These are phyloP conservation scores for Cheilosia soror DNA, from an alignment of 2,888 invertebrate genomes.

Conservation along the genomic window DNA sequence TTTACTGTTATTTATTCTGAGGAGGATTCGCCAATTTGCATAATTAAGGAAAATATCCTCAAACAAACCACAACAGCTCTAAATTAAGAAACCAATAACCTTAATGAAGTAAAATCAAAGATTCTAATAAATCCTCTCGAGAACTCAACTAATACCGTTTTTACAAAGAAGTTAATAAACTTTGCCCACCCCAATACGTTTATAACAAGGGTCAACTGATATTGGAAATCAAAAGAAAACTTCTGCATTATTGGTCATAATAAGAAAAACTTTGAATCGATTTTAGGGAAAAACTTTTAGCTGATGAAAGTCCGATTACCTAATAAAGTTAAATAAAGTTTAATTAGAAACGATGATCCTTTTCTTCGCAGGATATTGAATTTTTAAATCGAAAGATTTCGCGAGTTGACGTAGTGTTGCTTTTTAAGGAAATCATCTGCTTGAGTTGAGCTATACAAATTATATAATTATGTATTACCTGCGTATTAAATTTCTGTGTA, in stretches of 20 bases:
- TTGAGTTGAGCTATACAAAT: too few species aligned
- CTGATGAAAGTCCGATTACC: background rate
- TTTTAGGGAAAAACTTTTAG: background rate
- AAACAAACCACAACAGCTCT: background rate
- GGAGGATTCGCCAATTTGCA: background rate
- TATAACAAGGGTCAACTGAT: constrained; percentile 39
- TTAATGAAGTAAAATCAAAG: background rate
- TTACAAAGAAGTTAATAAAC: constrained; percentile 14
- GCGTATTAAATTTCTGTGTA: too few species aligned
- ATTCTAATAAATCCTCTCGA: constrained; percentile 11
- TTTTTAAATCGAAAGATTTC: constrained; percentile 17
- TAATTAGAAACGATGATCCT: constrained; percentile 22
- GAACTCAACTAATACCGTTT: constrained; percentile 3
- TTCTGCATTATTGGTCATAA: constrained; percentile 24
- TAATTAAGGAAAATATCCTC: background rate
- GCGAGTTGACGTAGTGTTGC: too few species aligned
- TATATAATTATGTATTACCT: too few species aligned
- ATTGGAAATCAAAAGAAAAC: constrained; percentile 32
- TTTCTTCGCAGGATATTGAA: background rate
- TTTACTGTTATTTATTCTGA: background rate
- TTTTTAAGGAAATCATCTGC: too few species aligned
- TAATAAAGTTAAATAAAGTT: constrained; percentile 16
- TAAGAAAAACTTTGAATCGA: constrained; percentile 4
- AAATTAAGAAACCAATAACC: constrained; percentile 23
- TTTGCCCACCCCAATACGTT: constrained; percentile 22